Base-by-base conservation (phyloP, 2,113 vertebrate genomes). In the Tyto alba region DNA sequence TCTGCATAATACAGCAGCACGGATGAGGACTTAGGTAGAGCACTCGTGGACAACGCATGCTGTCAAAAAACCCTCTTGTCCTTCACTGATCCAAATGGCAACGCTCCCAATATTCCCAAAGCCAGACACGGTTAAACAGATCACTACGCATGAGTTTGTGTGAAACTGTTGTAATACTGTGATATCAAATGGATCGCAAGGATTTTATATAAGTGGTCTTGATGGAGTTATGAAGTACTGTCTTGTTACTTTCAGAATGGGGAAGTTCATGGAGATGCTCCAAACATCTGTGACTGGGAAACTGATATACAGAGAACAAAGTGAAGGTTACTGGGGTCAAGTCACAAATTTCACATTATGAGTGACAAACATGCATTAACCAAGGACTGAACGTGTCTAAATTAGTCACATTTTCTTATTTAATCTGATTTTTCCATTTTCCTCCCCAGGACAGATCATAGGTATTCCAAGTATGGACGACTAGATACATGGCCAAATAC, bases 11-110 rank as follows among this genome's bases (percentile, higher is more conserved):
- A 4, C n/a, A 50, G 36, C 63, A 38, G 63, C 45, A 38, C 50
- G 36, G 75, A 40, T 52, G 38, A 38, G 11, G 23, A 12, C 40
- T 88, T 79, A 60, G 27, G 19, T 16, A 68, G 53, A 34, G 22
- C 15, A 32, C 17, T 85, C 22, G 26, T 0, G 0, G 75, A 34
- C 9, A 72, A 47, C 13, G 10, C 5, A 40, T 0, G 4, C 23
- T 48, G 34, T 18, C 57, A 68, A 29, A 78, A 80, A 71, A 16
- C 63, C 36, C 26, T 60, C 30, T 48, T 38, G 38, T 50, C 47
- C 52, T 89, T 75, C 68, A 45, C 20, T 36, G 41, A 41, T 56
- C 16, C 30, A 64, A 63, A 63, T 57, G 26, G 21, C 34, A 63
- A 47, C 43, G 34, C 6, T 77, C 40, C 53, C 25, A 36, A 7